phyloP scores from a whole-genome alignment of 2,888 invertebrate species.

The Pasiphila rectangulata region DNA sequence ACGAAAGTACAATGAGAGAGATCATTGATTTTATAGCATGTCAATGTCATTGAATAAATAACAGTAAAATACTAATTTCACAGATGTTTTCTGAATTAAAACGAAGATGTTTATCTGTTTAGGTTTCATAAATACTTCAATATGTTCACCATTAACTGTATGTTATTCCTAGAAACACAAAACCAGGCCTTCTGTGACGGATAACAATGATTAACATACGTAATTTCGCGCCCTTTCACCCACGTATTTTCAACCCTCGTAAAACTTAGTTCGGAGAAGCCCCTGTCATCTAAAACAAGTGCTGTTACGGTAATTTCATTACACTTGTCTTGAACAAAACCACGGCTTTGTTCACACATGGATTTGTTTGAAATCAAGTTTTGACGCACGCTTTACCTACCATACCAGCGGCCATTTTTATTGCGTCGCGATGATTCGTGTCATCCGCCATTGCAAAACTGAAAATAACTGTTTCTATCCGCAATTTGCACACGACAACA shows the following conservation, averaged over 20 bases:
- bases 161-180: not conserved
- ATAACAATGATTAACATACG: conserved; percentile 42
- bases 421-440: conserved; percentile 80
- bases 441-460: conserved; percentile 78
- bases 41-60: conserved; percentile 54
- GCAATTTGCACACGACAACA: conserved; percentile 55
- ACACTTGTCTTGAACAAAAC: conserved; percentile 6
- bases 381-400: conserved; percentile 81
- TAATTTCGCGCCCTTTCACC: conserved; percentile 81
- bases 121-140: not conserved
- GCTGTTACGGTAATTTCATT: not conserved
- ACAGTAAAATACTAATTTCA: conserved; percentile 3
- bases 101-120: not conserved
- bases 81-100: conserved; percentile 5
- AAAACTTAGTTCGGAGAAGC: not conserved
- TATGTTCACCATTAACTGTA: not conserved
- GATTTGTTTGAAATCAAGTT: conserved; percentile 45
- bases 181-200: conserved; percentile 9
- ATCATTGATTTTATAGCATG: conserved; percentile 57
- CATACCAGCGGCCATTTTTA: conserved; percentile 79
- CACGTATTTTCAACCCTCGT: conserved; percentile 28
- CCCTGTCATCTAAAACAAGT: not conserved
- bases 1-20: conserved; percentile 30
- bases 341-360: conserved; percentile 9
- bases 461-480: conserved; percentile 55